Percentiles rank a stretch among this genome's conserved stretches.
These are phyloP conservation scores for Hippocampus mohnikei DNA, from an alignment of 2,113 vertebrate species.

Conservation along the genomic window DNA sequence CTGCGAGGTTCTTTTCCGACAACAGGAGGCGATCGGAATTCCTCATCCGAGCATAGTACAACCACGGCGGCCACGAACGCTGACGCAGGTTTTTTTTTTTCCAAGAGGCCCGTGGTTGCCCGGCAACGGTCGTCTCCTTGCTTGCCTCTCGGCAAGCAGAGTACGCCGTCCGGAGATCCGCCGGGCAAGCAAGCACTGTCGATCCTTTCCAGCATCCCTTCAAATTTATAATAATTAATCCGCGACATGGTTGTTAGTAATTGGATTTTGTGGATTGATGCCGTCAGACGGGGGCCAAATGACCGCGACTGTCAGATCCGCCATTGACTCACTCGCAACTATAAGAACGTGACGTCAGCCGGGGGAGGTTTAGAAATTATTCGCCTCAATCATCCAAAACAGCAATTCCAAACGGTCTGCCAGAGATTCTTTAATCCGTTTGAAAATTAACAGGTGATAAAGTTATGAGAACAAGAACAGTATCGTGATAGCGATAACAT, in stretches of 20 bases:
- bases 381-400: not conserved
- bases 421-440: not conserved
- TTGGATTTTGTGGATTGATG: not conserved
- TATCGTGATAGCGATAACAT: too few relatives aligned
- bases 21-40: constrained; percentile 33
- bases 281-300: not conserved
- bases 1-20: not conserved
- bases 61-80: constrained; percentile 44
- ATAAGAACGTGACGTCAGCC: not conserved
- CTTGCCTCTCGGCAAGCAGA: constrained; percentile 68
- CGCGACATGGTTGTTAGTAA: not conserved
- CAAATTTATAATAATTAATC: constrained; percentile 10
- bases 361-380: not conserved
- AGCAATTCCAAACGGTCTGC: not conserved
- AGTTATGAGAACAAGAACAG: too few relatives aligned
- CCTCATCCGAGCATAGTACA: constrained; percentile 52
- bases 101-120: constrained; percentile 71
- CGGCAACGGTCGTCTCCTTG: constrained; percentile 76
- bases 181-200: constrained; percentile 54
- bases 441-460: not conserved
- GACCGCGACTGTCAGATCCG: not conserved
- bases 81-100: constrained; percentile 42
- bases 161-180: constrained; percentile 66
- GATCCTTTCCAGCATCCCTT: constrained; percentile 30
- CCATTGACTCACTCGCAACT: not conserved